These are phyloP conservation scores for Aplidium turbinatum DNA, from an alignment of 23 tunicate species.

Conservation along the genomic window DNA sequence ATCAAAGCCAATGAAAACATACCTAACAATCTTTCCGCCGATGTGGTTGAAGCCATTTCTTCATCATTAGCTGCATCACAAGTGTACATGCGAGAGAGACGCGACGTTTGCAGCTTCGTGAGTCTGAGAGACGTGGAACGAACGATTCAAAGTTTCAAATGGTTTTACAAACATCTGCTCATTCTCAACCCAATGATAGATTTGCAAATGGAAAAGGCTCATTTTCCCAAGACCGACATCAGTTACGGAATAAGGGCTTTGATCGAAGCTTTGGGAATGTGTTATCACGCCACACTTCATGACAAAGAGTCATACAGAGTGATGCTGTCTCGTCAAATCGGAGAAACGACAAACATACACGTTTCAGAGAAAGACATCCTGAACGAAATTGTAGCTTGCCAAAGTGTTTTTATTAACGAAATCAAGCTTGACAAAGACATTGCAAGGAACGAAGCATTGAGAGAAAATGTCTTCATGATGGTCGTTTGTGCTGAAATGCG, in stretches of 20 bases:
- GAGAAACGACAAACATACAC: not conserved
- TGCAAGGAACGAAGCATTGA: slow-evolving; percentile 61
- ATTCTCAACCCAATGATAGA: slow-evolving; percentile 6
- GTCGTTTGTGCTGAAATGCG: slow-evolving; percentile 68
- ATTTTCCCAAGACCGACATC: slow-evolving; percentile 1
- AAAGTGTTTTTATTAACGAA: slow-evolving; percentile 40
- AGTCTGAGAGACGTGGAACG: slow-evolving; percentile 56
- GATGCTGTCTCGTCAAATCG: not conserved
- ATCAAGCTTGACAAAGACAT: slow-evolving; percentile 51
- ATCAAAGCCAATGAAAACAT: not conserved
- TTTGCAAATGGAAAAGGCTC: not conserved
- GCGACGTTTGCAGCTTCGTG: slow-evolving; percentile 60
- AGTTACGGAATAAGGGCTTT: slow-evolving; percentile 27
- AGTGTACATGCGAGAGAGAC: slow-evolving; percentile 44
- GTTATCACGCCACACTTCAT: slow-evolving; percentile 62
- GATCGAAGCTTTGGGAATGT: slow-evolving; percentile 53
- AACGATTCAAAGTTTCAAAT: slow-evolving; percentile 35
- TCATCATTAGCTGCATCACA: slow-evolving; percentile 44
- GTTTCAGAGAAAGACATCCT: slow-evolving; percentile 8
- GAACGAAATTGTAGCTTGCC: slow-evolving; percentile 57
- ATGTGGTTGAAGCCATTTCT: slow-evolving; percentile 18
- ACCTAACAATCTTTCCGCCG: slow-evolving; percentile 16
- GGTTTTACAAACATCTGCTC: slow-evolving; percentile 39
- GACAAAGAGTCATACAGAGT: slow-evolving; percentile 30
- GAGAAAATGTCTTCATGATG: slow-evolving; percentile 81